Percentiles rank a stretch among this genome's conserved stretches.
Evolutionary conservation across 2,797 vertebrate genomes (phyloP).

Genomic region (Falco naumanni): DNA sequence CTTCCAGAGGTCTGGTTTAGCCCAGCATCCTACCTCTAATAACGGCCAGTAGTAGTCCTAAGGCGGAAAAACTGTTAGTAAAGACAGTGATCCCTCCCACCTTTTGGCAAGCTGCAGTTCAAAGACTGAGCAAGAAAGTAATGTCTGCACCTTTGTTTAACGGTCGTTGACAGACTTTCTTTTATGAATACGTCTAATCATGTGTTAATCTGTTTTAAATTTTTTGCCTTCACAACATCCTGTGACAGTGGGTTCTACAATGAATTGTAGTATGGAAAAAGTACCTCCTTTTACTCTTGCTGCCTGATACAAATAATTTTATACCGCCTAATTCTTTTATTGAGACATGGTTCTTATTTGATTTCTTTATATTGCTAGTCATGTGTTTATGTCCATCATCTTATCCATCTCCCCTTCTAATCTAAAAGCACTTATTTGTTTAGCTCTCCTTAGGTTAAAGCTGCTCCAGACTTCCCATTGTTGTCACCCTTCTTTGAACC

Average conservation of each 20-base stretch:
- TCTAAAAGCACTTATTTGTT: background rate
- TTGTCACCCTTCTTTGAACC: background rate
- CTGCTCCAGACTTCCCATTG: background rate
- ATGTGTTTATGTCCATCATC: background rate
- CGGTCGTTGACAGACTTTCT: background rate
- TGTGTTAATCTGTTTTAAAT: background rate
- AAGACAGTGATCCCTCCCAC: background rate
- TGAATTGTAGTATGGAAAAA: slow-evolving; percentile 14
- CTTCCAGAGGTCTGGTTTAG: background rate
- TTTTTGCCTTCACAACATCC: slow-evolving; percentile 8
- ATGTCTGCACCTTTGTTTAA: slow-evolving; percentile 1
- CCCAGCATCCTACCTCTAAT: background rate
- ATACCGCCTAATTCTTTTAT: background rate
- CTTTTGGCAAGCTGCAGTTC: background rate
- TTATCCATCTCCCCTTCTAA: background rate
- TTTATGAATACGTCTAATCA: background rate
- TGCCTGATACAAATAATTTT: background rate
- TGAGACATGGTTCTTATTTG: background rate
- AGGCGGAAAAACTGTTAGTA: background rate
- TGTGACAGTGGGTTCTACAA: background rate
- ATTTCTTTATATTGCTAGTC: background rate
- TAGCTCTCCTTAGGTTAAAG: background rate
- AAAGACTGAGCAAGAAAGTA: background rate
- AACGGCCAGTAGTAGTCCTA: background rate
- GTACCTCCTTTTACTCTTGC: slow-evolving; percentile 18